These are phyloP conservation scores for Spodoptera littoralis DNA, from an alignment of 2,888 invertebrate species.

Conservation along the genomic window DNA sequence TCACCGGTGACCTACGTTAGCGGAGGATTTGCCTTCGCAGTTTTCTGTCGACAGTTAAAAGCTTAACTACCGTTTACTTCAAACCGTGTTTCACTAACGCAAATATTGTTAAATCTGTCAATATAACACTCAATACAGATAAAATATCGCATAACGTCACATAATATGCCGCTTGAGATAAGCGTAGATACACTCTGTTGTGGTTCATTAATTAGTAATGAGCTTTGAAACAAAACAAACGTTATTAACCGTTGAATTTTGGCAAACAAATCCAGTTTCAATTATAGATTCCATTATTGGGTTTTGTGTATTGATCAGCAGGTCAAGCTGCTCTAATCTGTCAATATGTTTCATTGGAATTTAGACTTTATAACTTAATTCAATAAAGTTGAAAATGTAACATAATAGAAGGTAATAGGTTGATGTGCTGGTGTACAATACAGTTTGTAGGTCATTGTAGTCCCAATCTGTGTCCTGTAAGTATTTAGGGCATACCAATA, in stretches of 20 bases:
- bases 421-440: not conserved
- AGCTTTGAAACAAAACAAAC: slow-evolving; percentile 15
- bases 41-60: too few relatives aligned
- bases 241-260: slow-evolving; percentile 23
- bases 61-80: too few relatives aligned
- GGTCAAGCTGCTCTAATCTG: too few relatives aligned
- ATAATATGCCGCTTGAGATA: slow-evolving; percentile 30
- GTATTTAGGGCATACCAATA: slow-evolving; percentile 1
- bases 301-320: not conserved
- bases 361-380: too few relatives aligned
- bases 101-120: too few relatives aligned
- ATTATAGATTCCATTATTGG: slow-evolving; percentile 15
- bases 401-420: too few relatives aligned
- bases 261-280: slow-evolving; percentile 15
- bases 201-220: slow-evolving; percentile 34
- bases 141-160: slow-evolving; percentile 5
- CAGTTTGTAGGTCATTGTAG: slow-evolving; percentile 5
- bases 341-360: too few relatives aligned
- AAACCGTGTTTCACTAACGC: too few relatives aligned
- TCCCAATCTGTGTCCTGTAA: not conserved
- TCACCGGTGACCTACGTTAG: too few relatives aligned
- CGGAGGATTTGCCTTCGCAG: too few relatives aligned
- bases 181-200: slow-evolving; percentile 18
- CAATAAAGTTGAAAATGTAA: too few relatives aligned
- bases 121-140: too few relatives aligned